phyloP scores from a whole-genome alignment of 2,888 invertebrate species.

The Agrotis exclamationis region DNA sequence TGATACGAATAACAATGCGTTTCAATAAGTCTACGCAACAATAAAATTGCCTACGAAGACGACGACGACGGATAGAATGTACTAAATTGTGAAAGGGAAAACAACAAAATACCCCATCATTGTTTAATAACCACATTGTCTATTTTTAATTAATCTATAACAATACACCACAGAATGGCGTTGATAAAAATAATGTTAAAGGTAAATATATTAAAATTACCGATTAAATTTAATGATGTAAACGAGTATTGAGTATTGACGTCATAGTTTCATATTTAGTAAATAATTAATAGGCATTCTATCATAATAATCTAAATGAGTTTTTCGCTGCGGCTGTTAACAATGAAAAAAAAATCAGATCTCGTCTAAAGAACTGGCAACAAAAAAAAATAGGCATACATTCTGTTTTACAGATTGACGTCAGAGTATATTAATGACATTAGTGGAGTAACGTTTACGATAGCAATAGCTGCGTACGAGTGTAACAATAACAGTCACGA shows the following conservation, averaged over 20 bases:
- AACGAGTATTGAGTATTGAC: slow-evolving; percentile 59
- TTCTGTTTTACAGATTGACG: slow-evolving; percentile 61
- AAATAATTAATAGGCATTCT: slow-evolving; percentile 25
- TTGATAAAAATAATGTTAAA: slow-evolving; percentile 17
- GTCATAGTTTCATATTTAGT: slow-evolving; percentile 50
- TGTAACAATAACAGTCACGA: slow-evolving; percentile 31
- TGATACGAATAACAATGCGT: slow-evolving; percentile 49
- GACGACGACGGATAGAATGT: no score
- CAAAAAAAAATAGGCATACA: slow-evolving; percentile 44
- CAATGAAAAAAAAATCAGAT: slow-evolving; percentile 40
- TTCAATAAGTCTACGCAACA: slow-evolving; percentile 21
- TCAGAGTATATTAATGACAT: slow-evolving; percentile 59
- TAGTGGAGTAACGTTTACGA: slow-evolving; percentile 49
- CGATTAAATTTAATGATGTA: slow-evolving; percentile 40
- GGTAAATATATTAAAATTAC: slow-evolving; percentile 19
- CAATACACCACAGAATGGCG: slow-evolving; percentile 3
- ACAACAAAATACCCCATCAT: slow-evolving; percentile 12
- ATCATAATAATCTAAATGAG: slow-evolving; percentile 22
- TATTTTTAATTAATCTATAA: slow-evolving; percentile 25
- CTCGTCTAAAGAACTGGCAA: slow-evolving; percentile 40
- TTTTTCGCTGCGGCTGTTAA: slow-evolving; percentile 17
- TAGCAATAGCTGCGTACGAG: slow-evolving; percentile 26
- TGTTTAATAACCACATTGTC: slow-evolving; percentile 9
- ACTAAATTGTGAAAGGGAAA: slow-evolving; percentile 27
- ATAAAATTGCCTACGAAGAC: slow-evolving; percentile 14